These are phyloP conservation scores for Anagrus nilaparvatae DNA, from an alignment of 1,140 invertebrate genomes.

Conservation along the genomic window DNA sequence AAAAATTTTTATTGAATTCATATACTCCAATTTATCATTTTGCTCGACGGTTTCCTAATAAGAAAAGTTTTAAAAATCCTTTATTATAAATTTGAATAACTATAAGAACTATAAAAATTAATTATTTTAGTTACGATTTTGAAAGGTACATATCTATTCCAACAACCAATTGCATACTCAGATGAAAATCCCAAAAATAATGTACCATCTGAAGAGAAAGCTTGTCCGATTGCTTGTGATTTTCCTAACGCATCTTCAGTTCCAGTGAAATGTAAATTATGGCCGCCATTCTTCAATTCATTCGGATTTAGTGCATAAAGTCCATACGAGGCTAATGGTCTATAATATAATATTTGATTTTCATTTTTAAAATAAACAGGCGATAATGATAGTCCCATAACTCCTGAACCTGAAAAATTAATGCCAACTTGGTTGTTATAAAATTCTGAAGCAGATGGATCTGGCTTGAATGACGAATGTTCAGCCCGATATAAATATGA, in stretches of 20 bases:
- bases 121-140: constrained; percentile 7
- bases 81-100: too few species aligned
- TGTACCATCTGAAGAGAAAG: constrained; percentile 27
- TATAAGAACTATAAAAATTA: neutral
- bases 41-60: constrained; percentile 37
- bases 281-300: constrained; percentile 10
- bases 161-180: constrained; percentile 27
- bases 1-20: constrained; percentile 51
- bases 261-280: constrained; percentile 7
- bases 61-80: too few species aligned
- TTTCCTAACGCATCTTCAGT: constrained; percentile 6
- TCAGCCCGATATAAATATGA: constrained; percentile 17
- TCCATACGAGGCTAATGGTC: constrained; percentile 54
- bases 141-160: constrained; percentile 20
- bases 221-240: constrained; percentile 26
- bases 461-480: constrained; percentile 22
- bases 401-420: too few species aligned
- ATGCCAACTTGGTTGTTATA: too few species aligned
- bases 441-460: too few species aligned
- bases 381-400: constrained; percentile 33
- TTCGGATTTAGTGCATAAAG: constrained; percentile 47
- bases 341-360: constrained; percentile 47
- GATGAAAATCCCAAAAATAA: constrained; percentile 25
- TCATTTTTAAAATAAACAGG: constrained; percentile 48
- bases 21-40: constrained; percentile 46